Base-by-base conservation (phyloP, 1,140 invertebrate species). In the Helicoverpa armigera region DNA sequence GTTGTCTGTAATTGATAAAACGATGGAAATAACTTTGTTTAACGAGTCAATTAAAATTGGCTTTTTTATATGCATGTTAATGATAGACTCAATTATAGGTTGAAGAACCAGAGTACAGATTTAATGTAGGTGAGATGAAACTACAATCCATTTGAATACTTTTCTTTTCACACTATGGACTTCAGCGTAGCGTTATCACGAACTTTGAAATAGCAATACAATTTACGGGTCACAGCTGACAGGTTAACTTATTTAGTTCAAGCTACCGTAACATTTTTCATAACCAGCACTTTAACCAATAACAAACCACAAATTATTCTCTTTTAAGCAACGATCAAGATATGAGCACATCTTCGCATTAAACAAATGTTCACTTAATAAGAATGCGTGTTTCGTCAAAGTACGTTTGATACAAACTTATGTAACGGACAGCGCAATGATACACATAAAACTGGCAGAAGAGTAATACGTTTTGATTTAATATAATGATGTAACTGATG, bases 1-100 rank as follows among this genome's bases (percentile, higher is more conserved):
- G 76, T 81, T 23, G 74, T 53, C 31, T 58, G 54, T 74, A 74
- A 74, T 74, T 76, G 74, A 76, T 77, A 61, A 63, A 43, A 75
- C 23, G 50, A 53, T 31, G 51, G 75, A 65, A 77, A 76, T 43
- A 51, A 60, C 16, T 50, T 63, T 43, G 53, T 76, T 72, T 23
- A 58, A 18, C 48, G 5, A 23, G 73, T 29, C 10, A 12, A 63
- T 58, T 61, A 73, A 12, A 23, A 60, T 14, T 75, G 29, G 16
- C 73, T 61, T 50, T 60, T 12, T 75, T 61, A n/a, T 50, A n/a
- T 69, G 43, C 11, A 43, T 73, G 70, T 58, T 11, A 58, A 16
- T 16, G 10, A 72, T n/a, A 50, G 65, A 50, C 18, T 14, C 14
- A 61, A 69, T 69, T 69, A 18, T 23, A 16, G 14, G 50, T 60